These are phyloP conservation scores for Conchocele bisecta DNA, from an alignment of 2,888 invertebrate genomes.

Conservation along the genomic window DNA sequence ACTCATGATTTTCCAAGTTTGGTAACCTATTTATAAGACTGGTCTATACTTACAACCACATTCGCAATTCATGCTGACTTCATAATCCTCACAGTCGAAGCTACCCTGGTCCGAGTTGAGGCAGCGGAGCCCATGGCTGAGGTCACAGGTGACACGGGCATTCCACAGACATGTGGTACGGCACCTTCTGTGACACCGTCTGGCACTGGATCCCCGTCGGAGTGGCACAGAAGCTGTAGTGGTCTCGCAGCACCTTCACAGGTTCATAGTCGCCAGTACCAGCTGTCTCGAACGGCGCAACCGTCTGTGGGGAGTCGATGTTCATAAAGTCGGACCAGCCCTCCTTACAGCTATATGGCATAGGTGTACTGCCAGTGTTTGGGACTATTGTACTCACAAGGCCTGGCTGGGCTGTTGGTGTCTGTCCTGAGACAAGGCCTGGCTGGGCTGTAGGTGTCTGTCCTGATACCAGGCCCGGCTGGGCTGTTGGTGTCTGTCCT, in stretches of 20 bases:
- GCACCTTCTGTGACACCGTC: slow-evolving; percentile 53
- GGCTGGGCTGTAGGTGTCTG: slow-evolving; percentile 45
- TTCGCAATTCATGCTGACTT: slow-evolving; percentile 80
- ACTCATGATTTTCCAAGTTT: too few relatives aligned
- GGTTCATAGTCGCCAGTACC: slow-evolving; percentile 68
- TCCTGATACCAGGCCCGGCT: slow-evolving; percentile 23
- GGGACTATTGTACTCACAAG: slow-evolving; percentile 15
- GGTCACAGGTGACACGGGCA: slow-evolving; percentile 67
- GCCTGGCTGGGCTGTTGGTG: slow-evolving; percentile 11
- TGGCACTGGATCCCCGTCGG: slow-evolving; percentile 75
- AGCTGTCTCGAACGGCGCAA: slow-evolving; percentile 43
- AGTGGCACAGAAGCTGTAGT: slow-evolving; percentile 71
- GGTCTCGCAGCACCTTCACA: slow-evolving; percentile 59
- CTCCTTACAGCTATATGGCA: slow-evolving; percentile 61
- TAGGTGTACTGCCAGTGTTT: slow-evolving; percentile 23
- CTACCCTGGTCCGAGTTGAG: slow-evolving; percentile 75
- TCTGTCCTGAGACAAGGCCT: slow-evolving; percentile 3
- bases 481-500: slow-evolving; percentile 49
- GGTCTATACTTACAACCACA: slow-evolving; percentile 84
- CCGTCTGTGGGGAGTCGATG: slow-evolving; percentile 58
- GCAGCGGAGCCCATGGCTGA: slow-evolving; percentile 90
- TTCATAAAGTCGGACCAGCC: slow-evolving; percentile 73
- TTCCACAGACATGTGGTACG: slow-evolving; percentile 66
- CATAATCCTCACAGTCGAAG: slow-evolving; percentile 74
- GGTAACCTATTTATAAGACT: too few relatives aligned